A percentile compares a stretch with the other conserved stretches of the same genome.
Evolutionary conservation across 2,888 invertebrate species (phyloP).

Genomic region (Unio delphinus): DNA sequence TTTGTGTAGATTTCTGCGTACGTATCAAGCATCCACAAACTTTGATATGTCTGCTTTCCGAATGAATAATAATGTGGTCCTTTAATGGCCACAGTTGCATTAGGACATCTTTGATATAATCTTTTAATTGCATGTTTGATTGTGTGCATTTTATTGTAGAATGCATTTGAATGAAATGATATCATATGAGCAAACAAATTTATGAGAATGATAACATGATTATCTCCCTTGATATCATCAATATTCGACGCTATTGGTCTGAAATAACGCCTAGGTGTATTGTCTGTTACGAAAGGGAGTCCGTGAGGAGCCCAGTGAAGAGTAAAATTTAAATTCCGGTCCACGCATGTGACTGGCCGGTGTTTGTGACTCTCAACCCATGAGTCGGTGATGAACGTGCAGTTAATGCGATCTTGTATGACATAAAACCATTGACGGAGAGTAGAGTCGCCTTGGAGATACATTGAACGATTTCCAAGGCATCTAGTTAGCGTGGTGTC

Average conservation of each 20-base stretch:
- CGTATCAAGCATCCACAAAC: constrained; percentile 31
- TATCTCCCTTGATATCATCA: constrained; percentile 11
- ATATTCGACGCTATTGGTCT: constrained; percentile 17
- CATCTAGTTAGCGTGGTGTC: constrained; percentile 1
- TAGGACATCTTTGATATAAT: constrained; percentile 12
- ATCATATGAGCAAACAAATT: constrained; percentile 21
- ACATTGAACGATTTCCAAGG: constrained; percentile 12
- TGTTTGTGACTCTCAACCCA: constrained; percentile 25
- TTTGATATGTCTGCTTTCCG: constrained; percentile 15
- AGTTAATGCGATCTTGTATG: constrained; percentile 13
- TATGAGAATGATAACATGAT: constrained; percentile 12
- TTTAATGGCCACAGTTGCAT: constrained; percentile 21
- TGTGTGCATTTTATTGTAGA: constrained; percentile 15
- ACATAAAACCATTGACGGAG: constrained; percentile 17
- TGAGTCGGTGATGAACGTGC: constrained; percentile 19
- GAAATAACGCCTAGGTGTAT: constrained; percentile 23
- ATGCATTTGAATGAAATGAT: constrained; percentile 23
- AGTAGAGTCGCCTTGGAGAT: constrained; percentile 26
- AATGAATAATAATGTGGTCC: constrained; percentile 30
- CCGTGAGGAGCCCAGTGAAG: constrained; percentile 19
- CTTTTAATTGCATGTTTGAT: constrained; percentile 11
- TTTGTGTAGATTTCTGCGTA: constrained; percentile 23
- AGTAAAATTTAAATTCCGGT: constrained; percentile 15
- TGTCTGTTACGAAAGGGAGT: constrained; percentile 28
- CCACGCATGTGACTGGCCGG: constrained; percentile 17